These are phyloP conservation scores for Rhamphomyia laevipes DNA, from an alignment of 2,888 invertebrate genomes.

Conservation along the genomic window DNA sequence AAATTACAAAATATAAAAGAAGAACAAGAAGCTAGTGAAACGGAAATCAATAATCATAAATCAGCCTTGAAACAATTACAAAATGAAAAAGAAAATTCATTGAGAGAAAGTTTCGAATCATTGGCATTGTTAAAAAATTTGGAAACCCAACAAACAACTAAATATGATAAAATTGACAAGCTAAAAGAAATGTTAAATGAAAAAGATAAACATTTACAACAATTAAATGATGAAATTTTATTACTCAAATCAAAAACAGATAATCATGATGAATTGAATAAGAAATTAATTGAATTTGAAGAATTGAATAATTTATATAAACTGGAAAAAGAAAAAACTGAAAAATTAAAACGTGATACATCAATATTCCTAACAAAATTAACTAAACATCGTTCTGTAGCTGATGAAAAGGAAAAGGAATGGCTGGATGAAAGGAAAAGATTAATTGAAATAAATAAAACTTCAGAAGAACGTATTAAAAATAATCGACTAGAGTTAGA, in stretches of 20 bases:
- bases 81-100: conserved; percentile 16
- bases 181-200: conserved; percentile 8
- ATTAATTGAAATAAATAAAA: conserved; percentile 17
- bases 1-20: not conserved
- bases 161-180: too few relatives aligned
- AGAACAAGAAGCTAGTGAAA: not conserved
- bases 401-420: conserved; percentile 17
- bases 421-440: conserved; percentile 24
- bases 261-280: not conserved
- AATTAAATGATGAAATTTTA: not conserved
- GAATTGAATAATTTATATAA: conserved; percentile 2
- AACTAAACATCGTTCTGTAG: conserved; percentile 18
- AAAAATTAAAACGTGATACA: conserved; percentile 24
- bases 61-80: conserved; percentile 13
- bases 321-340: conserved; percentile 5
- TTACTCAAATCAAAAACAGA: not conserved
- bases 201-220: conserved; percentile 14
- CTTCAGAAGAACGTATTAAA: conserved; percentile 28
- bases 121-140: conserved; percentile 13
- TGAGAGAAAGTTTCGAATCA: conserved; percentile 16
- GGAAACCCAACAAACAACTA: too few relatives aligned
- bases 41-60: not conserved
- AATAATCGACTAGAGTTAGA: conserved; percentile 50
- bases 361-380: conserved; percentile 33
- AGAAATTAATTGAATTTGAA: conserved; percentile 4